Percentiles rank a stretch among this genome's conserved stretches.
Evolutionary conservation across 2,888 invertebrate genomes (phyloP).

Genomic region (Drosophila colorata): DNA sequence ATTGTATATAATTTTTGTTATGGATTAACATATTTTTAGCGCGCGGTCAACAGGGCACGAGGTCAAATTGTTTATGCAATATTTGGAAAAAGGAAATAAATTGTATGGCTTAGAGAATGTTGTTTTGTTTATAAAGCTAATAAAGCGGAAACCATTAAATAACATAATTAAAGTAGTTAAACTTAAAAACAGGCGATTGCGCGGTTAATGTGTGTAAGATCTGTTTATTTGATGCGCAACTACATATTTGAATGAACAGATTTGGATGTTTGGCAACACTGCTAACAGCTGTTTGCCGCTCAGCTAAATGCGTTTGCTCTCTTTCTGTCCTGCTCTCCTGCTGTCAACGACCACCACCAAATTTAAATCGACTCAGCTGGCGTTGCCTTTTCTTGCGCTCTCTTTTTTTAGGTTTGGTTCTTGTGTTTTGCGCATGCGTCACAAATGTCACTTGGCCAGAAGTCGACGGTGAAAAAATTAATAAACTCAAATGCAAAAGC

Average conservation of each 20-base stretch:
- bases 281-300: conserved; percentile 48
- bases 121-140: conserved; percentile 36
- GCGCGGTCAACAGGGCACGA: conserved; percentile 80
- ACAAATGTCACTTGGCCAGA: conserved; percentile 33
- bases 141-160: conserved; percentile 53
- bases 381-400: conserved; percentile 11
- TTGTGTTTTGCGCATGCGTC: conserved; percentile 44
- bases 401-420: neutral
- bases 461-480: conserved; percentile 33
- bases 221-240: conserved; percentile 15
- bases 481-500: conserved; percentile 18
- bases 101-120: conserved; percentile 47
- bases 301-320: conserved; percentile 9
- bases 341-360: neutral
- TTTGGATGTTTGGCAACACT: conserved; percentile 44
- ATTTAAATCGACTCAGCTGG: conserved; percentile 23
- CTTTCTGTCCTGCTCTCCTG: conserved; percentile 16
- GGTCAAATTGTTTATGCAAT: conserved; percentile 54
- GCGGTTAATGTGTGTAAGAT: conserved; percentile 6
- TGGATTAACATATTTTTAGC: conserved; percentile 65
- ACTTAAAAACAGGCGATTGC: conserved; percentile 1
- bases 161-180: conserved; percentile 20
- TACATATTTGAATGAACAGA: conserved; percentile 2
- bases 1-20: conserved; percentile 6
- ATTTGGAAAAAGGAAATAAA: conserved; percentile 67